Evolutionary conservation across 2,888 invertebrate genomes (phyloP), one percentile per base, ranked within the genome.

Genomic region (Carpatolechia fugitivella): DNA sequence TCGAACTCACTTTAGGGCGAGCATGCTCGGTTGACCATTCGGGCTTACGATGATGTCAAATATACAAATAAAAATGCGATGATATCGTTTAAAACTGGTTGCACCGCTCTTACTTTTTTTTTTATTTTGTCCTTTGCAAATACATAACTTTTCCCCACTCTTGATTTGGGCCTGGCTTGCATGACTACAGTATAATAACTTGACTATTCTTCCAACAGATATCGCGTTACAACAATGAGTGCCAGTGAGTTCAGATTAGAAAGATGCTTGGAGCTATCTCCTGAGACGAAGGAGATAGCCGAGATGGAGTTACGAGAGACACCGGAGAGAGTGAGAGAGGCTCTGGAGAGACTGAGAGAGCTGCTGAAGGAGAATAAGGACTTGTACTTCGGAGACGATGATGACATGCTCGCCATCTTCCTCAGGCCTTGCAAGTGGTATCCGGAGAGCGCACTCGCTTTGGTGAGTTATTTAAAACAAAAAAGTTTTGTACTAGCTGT

Each of bases 351-450:
- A 59, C 83, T 95, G 2, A 82, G 92, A 48, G 92, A 93, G 66
- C 78, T 95, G 11, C 78, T 95, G n/a, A 92, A 93, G 61, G 94
- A 93, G 66, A 92, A 92, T 63, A 91, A 92, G 48, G 94, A 94
- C 58, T 73, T 96, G 54, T 88, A 92, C 72, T 95, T 85, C 70
- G 92, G 91, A 56, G 95, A 95, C 40, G 95, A 95, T 64, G 96
- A 96, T 64, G 95, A 95, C 31, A 92, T 95, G 41, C 91, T 97
- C 8, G 88, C 93, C n/a, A 94, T 95, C 60, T 96, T 95, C 74
- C 85, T 97, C 56, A 92, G 97, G 56, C 95, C 96, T 24, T 94
- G 95, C 83, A 96, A 97, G 78, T 97, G 92, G 87, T 96, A 96
- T 67, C 94, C 96, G 0, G 91, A 96, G 68, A 95, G 96, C 81